Evolutionary conservation across 2,113 vertebrate genomes (phyloP).

Genomic region (Chlorodrepanis virens): DNA sequence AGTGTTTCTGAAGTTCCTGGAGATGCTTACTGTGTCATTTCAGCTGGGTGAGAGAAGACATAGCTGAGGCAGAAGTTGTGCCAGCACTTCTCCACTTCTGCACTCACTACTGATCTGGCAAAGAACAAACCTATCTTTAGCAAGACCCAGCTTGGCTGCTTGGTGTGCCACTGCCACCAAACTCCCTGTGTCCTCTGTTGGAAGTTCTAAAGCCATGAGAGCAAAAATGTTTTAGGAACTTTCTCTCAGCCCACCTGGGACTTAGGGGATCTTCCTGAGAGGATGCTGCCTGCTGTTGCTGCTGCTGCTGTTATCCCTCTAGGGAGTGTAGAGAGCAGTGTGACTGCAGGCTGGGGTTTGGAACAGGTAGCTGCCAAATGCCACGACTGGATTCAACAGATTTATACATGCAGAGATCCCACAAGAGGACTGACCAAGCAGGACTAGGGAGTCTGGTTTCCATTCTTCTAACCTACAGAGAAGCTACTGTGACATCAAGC

Average conservation of each 20-base stretch:
- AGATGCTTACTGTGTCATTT: neutral
- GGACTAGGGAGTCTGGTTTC: neutral
- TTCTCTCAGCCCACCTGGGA: neutral
- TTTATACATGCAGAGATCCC: neutral
- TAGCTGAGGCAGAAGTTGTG: neutral
- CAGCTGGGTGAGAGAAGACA: neutral
- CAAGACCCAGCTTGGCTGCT: neutral
- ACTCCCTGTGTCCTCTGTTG: neutral
- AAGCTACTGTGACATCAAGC: neutral
- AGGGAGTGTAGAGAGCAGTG: neutral
- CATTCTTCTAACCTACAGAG: neutral
- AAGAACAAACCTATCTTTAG: neutral
- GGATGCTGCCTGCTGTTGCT: neutral
- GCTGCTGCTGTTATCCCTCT: neutral
- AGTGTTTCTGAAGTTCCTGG: neutral
- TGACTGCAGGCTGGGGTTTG: neutral
- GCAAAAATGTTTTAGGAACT: neutral
- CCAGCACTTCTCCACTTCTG: neutral
- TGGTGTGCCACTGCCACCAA: neutral
- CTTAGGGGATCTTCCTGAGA: neutral
- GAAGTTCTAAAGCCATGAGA: neutral
- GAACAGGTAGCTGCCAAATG: neutral
- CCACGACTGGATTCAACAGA: fast-evolving
- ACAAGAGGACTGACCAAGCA: neutral
- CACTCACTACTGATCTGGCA: neutral